Evolutionary conservation across 1,140 invertebrate species (phyloP), one percentile per base, ranked within the genome.

Genomic region (Cyclargus thomasi): DNA sequence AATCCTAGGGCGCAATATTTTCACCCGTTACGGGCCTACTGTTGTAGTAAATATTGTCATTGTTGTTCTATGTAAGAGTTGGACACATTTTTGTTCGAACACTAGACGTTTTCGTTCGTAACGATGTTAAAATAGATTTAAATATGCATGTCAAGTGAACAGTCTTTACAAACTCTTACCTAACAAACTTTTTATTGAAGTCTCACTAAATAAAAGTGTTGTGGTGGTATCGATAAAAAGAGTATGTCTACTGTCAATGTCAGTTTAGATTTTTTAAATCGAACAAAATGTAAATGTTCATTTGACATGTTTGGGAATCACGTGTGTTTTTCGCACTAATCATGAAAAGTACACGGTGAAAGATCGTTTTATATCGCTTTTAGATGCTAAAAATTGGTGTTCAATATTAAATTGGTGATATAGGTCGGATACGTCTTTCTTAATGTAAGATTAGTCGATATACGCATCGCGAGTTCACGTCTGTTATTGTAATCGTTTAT

Each of bases 401-500:
- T 74, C 72, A 76, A 70, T 70, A 76, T 72, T 71, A 72, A 71
- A 73, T 77, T 71, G 72, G 75, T 77, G 75, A 74, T 77, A 78
- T 35, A 74, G 67, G 68, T 76, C 79, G 77, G 73, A 79, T 80
- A 85, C 78, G 81, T 81, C 79, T 80, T 81, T 82, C 75, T 72
- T 62, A 74, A 74, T 67, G 67, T 82, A 82, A 77, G 78, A 69
- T 80, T 75, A 75, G 75, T 71, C 73, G 72, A 74, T 79, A 80
- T 75, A 81, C 74, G 79, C 79, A 80, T 82, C 81, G 77, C 78
- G 80, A 83, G 75, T 86, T 86, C 81, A 81, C 75, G 74, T 85
- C 74, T 84, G 76, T 79, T 77, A 75, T 74, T 83, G 75, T 88
- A 83, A 81, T 84, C 77, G 75, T 84, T 79, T 84, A 81, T 81